Base-by-base conservation (phyloP, 2,888 invertebrate genomes). In the Stenolophus ochropezus region DNA sequence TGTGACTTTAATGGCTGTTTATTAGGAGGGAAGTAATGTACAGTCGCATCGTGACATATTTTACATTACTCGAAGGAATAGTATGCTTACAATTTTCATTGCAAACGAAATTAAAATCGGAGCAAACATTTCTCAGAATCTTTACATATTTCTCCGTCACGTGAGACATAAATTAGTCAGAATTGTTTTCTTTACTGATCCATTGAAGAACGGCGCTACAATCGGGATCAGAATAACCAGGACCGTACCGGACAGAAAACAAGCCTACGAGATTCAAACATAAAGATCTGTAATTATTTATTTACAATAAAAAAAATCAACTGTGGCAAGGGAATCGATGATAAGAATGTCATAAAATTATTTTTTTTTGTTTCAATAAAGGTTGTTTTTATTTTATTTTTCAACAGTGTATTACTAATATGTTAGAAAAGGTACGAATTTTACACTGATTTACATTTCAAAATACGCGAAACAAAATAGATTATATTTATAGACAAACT, bases 1-100 rank as follows among this genome's bases (percentile, higher is more conserved):
- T 79, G 25, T 53, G 71, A 71, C 65, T 20, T 78, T 61, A 65
- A 78, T 47, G 49, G 65, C 65, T 78, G 65, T 49, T 79, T 71
- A 79, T 74, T 74, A 47, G 25, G 5, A 16, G 6, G n/a, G n/a
- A 25, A 25, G 25, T 2, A 61, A 11, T 18, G 56, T 8, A 18
- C 18, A 1, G 2, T 3, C 56, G 11, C 51, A 51, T 14, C 20
- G 18, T 6, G 18, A 56, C 56, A 56, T 56, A 20, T 56, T 20
- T 56, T 21, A 56, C 18, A 20, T 56, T 56, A 2, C 20, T 11
- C 56, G 8, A 8, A 8, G 18, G 11, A 20, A 56, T 56, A 16
- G 6, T 20, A 56, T 56, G 18, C 18, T 56, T 56, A 18, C 18
- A 56, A 56, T 56, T 56, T 56, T 20, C 21, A 56, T 56, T 56